Percentiles rank a stretch among this genome's conserved stretches.
These are phyloP conservation scores for Tachysurus vachellii DNA, from an alignment of 2,113 vertebrate genomes.

Conservation along the genomic window DNA sequence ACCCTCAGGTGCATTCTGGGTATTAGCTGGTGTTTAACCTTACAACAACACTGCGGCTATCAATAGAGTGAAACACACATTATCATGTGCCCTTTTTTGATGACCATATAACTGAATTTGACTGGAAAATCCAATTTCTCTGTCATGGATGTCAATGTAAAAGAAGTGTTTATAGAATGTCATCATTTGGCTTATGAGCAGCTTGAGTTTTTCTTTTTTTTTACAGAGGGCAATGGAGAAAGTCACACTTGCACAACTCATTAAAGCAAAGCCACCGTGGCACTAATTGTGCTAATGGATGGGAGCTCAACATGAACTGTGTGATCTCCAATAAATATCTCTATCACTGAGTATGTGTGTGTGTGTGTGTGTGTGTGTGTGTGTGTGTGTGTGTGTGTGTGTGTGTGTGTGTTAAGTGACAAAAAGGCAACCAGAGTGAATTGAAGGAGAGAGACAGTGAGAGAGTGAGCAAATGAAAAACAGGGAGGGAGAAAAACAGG, in stretches of 20 bases:
- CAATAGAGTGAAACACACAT: not conserved
- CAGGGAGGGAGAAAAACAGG: not conserved
- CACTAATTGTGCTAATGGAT: slow-evolving; percentile 46
- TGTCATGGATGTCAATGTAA: not conserved
- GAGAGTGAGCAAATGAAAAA: no score
- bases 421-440: not conserved
- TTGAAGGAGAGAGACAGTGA: not conserved
- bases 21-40: slow-evolving; percentile 25
- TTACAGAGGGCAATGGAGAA: slow-evolving; percentile 48
- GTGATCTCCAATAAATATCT: slow-evolving; percentile 47
- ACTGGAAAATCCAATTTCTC: slow-evolving; percentile 13
- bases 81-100: not conserved
- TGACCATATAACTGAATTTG: slow-evolving; percentile 10
- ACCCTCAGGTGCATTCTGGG: slow-evolving; percentile 6
- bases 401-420: slow-evolving; percentile 2
- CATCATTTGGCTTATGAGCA: slow-evolving; percentile 42
- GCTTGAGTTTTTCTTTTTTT: slow-evolving; percentile 39
- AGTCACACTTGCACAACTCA: slow-evolving; percentile 26
- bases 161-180: not conserved
- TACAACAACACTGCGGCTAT: slow-evolving; percentile 6
- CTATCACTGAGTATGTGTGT: slow-evolving; percentile 32
- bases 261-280: slow-evolving; percentile 34
- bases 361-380: slow-evolving; percentile 22
- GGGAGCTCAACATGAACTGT: slow-evolving; percentile 34
- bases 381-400: not conserved